Evolutionary conservation across 2,797 vertebrate genomes (phyloP).

Genomic region (Fratercula arctica): DNA sequence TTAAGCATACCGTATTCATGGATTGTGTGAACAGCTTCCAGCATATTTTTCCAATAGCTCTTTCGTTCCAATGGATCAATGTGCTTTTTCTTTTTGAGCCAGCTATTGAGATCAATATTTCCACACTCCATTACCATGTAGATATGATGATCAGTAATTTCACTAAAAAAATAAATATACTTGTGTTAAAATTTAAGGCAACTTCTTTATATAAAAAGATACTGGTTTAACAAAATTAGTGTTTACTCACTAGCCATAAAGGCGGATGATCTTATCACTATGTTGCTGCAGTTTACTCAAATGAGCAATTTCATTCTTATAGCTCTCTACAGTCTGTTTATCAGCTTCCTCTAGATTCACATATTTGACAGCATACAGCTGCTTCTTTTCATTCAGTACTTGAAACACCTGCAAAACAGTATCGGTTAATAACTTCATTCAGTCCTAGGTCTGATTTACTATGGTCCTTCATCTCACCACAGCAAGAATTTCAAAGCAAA

Average conservation of each 20-base stretch:
- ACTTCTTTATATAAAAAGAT: neutral
- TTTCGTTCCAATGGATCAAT: constrained; percentile 92
- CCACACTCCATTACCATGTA: constrained; percentile 99
- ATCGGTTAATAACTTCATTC: neutral
- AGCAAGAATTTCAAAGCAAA: neutral
- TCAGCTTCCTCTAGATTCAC: constrained; percentile 94
- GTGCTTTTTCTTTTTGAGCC: constrained; percentile 92
- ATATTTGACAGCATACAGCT: constrained; percentile 92
- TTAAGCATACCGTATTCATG: constrained; percentile 88
- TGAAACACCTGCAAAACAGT: constrained; percentile 88
- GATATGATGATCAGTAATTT: constrained; percentile 90
- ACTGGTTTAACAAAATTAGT: neutral
- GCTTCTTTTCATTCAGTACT: constrained; percentile 92
- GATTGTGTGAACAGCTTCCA: constrained; percentile 95
- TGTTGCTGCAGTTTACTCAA: constrained; percentile 93
- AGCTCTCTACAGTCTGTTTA: constrained; percentile 89
- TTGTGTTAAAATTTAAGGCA: neutral
- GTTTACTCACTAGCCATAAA: constrained; percentile 91
- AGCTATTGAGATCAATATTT: constrained; percentile 95
- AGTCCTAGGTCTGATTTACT: neutral
- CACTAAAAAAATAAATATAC: constrained; percentile 77
- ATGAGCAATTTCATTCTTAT: constrained; percentile 96
- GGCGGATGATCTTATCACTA: constrained; percentile 95
- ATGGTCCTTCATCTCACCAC: neutral
- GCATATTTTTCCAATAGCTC: constrained; percentile 98